Evolutionary conservation across 2,113 vertebrate genomes (phyloP), one percentile per base, ranked within the genome.

Genomic region (Boleophthalmus pectinirostris): DNA sequence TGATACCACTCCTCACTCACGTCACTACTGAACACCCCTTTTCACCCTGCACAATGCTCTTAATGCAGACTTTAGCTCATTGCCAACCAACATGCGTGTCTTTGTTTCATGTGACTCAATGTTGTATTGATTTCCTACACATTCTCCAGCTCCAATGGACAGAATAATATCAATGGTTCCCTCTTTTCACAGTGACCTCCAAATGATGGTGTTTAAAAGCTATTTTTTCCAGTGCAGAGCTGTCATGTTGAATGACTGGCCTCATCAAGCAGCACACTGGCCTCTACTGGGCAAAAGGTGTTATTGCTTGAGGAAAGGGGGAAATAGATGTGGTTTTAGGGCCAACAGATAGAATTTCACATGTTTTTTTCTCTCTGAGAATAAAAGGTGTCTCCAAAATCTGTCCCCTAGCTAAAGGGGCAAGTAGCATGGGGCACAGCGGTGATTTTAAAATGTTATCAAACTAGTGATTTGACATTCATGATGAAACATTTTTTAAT

Each of bases 221-320:
- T n/a, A 2, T 61, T 68, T 51, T 80, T 64, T 80, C 43, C 46
- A 2, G 25, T 15, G 18, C 54, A 38, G 58, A 23, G 68, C 60
- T 77, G 78, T 82, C 73, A 74, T 64, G 35, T 49, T 15, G 63
- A 68, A 60, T 53, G 61, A 25, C 75, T 84, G 80, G 84, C 70
- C 82, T 86, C 81, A 74, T 85, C 79, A 78, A 35, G 81, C 77
- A 81, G 15, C 75, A 87, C 78, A 83, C 77, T 88, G 88, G 82
- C 91, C 90, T 91, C 88, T 87, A 58, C 84, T 87, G 90, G 84
- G 68, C 53, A 70, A 67, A 66, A 68, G 14, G 43, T 51, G 77
- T 63, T 72, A 84, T 73, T 73, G 75, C 80, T 72, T 11, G 29
- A 76, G 75, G 73, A 57, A 51, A 67, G 64, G 66, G 29, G 9